A percentile compares a stretch with the other conserved stretches of the same genome.
Evolutionary conservation across 2,888 invertebrate species (phyloP).

Genomic region (Netelia fuscicornis): DNA sequence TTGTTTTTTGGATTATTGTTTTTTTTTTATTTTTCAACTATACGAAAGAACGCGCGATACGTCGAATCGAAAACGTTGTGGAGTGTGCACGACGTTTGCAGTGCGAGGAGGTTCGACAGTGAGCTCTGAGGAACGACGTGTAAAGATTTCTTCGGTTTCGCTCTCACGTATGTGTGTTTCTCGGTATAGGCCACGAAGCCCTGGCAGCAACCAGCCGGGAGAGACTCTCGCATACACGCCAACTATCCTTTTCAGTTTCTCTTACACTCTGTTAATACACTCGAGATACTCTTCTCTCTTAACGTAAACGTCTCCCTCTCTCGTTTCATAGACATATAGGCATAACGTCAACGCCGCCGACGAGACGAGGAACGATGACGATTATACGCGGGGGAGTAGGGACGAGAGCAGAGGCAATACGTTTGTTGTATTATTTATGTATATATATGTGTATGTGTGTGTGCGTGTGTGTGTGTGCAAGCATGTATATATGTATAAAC

Average conservation of each 20-base stretch:
- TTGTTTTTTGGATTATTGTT: neutral
- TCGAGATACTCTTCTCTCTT: conserved; percentile 53
- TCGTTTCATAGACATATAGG: neutral
- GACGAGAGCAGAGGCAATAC: neutral
- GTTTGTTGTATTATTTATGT: neutral
- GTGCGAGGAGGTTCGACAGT: conserved; percentile 56
- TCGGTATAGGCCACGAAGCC: conserved; percentile 52
- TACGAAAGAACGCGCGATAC: too few relatives aligned
- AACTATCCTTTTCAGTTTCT: conserved; percentile 59
- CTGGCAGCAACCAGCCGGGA: conserved; percentile 12
- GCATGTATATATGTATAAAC: neutral
- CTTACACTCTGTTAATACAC: conserved; percentile 47
- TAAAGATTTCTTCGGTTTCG: conserved; percentile 61
- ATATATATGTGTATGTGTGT: neutral
- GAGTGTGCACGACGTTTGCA: neutral
- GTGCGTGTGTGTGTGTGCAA: too few relatives aligned
- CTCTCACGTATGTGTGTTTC: conserved; percentile 56
- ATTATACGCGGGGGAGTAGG: conserved; percentile 51
- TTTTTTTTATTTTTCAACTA: too few relatives aligned
- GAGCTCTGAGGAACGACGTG: conserved; percentile 54
- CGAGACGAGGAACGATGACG: conserved; percentile 56
- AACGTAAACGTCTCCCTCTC: conserved; percentile 49
- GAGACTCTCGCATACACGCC: conserved; percentile 47
- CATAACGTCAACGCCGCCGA: neutral
- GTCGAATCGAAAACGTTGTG: neutral